Conservation (phyloP, 2,113 vertebrate genomes). For the Anhinga rufa region DNA sequence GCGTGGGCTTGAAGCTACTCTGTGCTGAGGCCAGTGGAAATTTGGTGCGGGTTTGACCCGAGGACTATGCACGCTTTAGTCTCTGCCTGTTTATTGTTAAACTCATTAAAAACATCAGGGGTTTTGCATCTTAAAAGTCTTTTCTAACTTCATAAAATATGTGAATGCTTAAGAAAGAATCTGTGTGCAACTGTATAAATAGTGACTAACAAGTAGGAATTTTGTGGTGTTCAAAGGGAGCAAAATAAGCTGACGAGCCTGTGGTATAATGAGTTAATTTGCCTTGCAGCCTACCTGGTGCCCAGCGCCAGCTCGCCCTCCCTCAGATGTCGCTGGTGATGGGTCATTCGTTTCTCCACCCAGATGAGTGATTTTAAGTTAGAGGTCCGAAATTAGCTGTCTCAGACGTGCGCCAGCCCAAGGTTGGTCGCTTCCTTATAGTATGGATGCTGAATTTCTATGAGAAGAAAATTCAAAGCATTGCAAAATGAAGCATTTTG, state of each 20-base stretch:
- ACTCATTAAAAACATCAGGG: conserved; percentile 29
- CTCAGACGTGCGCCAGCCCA: background rate
- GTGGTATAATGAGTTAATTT: background rate
- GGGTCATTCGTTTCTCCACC: background rate
- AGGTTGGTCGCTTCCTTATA: background rate
- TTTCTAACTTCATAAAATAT: conserved; percentile 4
- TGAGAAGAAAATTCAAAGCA: background rate
- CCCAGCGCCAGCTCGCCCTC: background rate
- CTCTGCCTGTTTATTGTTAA: conserved; percentile 36
- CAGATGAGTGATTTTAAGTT: background rate
- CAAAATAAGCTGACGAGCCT: background rate
- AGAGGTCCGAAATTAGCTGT: background rate
- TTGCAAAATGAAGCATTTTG: background rate
- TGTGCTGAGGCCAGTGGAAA: conserved; percentile 27
- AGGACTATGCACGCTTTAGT: background rate
- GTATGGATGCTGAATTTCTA: background rate
- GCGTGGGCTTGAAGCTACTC: background rate
- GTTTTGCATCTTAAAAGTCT: background rate
- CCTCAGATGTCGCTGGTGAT: background rate
- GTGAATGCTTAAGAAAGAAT: conserved; percentile 17
- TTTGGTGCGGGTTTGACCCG: background rate
- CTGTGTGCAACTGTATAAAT: background rate
- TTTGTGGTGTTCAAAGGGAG: conserved; percentile 14
- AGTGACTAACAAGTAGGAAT: background rate
- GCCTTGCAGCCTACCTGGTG: conserved; percentile 9